phyloP scores from a whole-genome alignment of 2,113 vertebrate species.

The Channa maculata region DNA sequence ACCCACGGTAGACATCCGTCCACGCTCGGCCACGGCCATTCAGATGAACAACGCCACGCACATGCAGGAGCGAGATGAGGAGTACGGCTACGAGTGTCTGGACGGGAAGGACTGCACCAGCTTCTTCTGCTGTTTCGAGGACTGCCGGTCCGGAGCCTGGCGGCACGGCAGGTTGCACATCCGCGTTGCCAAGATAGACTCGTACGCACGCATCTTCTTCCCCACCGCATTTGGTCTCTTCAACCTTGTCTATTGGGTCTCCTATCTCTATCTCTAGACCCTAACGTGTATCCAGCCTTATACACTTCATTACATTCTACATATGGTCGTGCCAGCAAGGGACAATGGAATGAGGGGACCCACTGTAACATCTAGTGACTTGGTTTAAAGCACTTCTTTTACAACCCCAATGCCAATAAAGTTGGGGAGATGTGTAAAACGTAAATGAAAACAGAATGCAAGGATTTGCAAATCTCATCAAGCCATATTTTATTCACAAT shows the following conservation, averaged over 20 bases:
- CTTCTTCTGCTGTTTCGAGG: conserved; percentile 99
- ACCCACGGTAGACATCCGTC: conserved; percentile 97
- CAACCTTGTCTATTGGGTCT: conserved; percentile 99
- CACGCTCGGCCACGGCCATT: conserved; percentile 94
- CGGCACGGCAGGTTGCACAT: conserved; percentile 97
- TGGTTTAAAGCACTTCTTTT: conserved; percentile 34
- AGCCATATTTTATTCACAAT: too few species aligned
- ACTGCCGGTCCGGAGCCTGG: conserved; percentile 98
- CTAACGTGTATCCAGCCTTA: conserved; percentile 61
- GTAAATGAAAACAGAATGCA: too few species aligned
- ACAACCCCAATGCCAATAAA: conserved; percentile 31
- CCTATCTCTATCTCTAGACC: conserved; percentile 95
- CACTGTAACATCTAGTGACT: conserved; percentile 46
- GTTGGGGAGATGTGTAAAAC: too few species aligned
- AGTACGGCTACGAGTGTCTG: conserved; percentile 97
- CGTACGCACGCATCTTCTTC: conserved; percentile 97
- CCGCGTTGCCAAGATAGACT: conserved; percentile 98
- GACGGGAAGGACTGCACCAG: conserved; percentile 99
- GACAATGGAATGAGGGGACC: conserved; percentile 61
- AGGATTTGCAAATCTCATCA: too few species aligned
- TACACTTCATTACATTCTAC: conserved; percentile 53
- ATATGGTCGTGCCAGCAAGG: conserved; percentile 65
- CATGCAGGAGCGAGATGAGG: conserved; percentile 97
- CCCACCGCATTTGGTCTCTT: conserved; percentile 98
- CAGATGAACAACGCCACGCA: conserved; percentile 99